phyloP scores from a whole-genome alignment of 2,797 vertebrate genomes.

The Chelmon rostratus region DNA sequence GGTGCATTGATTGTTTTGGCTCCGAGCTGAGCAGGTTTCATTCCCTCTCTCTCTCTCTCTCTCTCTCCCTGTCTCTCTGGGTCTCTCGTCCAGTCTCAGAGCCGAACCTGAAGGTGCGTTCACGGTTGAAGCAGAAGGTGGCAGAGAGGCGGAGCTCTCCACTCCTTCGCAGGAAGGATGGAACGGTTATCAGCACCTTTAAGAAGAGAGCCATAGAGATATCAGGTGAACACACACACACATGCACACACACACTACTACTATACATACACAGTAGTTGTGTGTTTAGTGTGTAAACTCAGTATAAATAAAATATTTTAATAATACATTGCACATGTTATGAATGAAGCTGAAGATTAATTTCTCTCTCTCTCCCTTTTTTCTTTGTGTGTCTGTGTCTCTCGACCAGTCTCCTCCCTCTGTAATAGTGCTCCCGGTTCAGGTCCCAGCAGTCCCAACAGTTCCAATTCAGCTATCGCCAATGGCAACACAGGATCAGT shows the following conservation, averaged over 20 bases:
- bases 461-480: slow-evolving; percentile 89
- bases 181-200: slow-evolving; percentile 92
- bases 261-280: no score
- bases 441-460: slow-evolving; percentile 94
- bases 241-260: slow-evolving; percentile 16
- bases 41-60: not conserved
- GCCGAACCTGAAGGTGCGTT: slow-evolving; percentile 91
- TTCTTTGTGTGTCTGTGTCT: slow-evolving; percentile 24
- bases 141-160: slow-evolving; percentile 93
- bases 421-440: slow-evolving; percentile 93
- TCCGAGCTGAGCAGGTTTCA: slow-evolving; percentile 23
- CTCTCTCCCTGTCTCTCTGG: not conserved
- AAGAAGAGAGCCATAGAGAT: slow-evolving; percentile 89
- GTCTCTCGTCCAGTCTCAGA: slow-evolving; percentile 84
- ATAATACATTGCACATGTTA: not conserved
- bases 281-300: not conserved
- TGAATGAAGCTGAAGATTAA: not conserved
- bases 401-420: slow-evolving; percentile 86
- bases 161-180: slow-evolving; percentile 88
- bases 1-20: no score
- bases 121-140: slow-evolving; percentile 95
- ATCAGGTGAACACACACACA: slow-evolving; percentile 68
- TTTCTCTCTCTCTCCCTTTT: not conserved
- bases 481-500: slow-evolving; percentile 92
- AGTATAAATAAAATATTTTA: not conserved